These are phyloP conservation scores for Paralvinella palmiformis DNA, from an alignment of 1,140 invertebrate species.

Conservation along the genomic window DNA sequence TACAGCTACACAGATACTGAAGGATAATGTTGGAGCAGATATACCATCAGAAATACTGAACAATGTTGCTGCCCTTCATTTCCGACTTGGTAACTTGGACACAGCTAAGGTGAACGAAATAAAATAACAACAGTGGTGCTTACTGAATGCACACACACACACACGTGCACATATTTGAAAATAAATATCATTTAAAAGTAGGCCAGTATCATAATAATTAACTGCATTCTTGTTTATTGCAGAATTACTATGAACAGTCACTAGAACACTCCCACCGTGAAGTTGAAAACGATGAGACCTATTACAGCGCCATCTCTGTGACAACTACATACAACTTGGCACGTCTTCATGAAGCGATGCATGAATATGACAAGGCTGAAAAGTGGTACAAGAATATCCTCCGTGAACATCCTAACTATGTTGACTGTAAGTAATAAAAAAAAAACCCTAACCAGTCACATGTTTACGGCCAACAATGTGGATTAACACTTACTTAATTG, in stretches of 20 bases:
- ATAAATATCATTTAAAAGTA: not conserved
- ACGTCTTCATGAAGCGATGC: constrained; percentile 84
- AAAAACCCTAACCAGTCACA: not conserved
- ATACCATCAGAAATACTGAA: constrained; percentile 97
- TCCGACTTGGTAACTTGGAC: constrained; percentile 54
- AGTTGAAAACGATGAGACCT: constrained; percentile 69
- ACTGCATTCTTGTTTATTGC: constrained; percentile 28
- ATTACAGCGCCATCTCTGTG: constrained; percentile 93
- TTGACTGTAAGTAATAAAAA: constrained; percentile 77
- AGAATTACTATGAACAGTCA: constrained; percentile 79
- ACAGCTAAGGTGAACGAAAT: constrained; percentile 45
- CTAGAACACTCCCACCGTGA: constrained; percentile 68
- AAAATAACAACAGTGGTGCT: no score
- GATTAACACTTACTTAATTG: no score
- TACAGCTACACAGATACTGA: constrained; percentile 86
- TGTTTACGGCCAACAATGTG: not conserved
- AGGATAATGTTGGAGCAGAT: constrained; percentile 87
- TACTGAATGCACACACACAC: not conserved
- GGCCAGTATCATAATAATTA: not conserved
- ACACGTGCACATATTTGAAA: not conserved
- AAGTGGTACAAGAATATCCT: constrained; percentile 95
- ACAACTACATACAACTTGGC: constrained; percentile 93
- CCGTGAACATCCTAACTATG: constrained; percentile 93
- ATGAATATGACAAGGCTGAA: constrained; percentile 91
- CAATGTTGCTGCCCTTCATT: constrained; percentile 93